These are phyloP conservation scores for Monochamus alternatus DNA, from an alignment of 2,888 invertebrate genomes.

Conservation along the genomic window DNA sequence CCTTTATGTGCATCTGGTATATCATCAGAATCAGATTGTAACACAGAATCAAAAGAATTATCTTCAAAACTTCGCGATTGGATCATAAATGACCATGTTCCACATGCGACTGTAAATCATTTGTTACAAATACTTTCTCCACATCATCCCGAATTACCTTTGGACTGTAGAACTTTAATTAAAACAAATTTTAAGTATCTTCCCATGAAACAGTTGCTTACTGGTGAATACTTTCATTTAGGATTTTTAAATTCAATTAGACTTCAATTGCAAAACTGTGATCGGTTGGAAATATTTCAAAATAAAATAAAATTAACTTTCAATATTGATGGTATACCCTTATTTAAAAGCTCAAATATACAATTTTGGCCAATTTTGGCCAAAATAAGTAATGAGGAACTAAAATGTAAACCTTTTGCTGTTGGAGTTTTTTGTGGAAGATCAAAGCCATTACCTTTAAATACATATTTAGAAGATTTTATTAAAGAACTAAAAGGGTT, in stretches of 20 bases:
- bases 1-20: slow-evolving; percentile 2
- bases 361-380: slow-evolving; percentile 15
- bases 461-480: slow-evolving; percentile 4
- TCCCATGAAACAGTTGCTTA: background rate
- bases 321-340: slow-evolving; percentile 3
- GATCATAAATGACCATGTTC: slow-evolving; percentile 2
- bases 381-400: background rate
- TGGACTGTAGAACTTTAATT: slow-evolving; percentile 16
- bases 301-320: background rate
- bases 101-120: background rate
- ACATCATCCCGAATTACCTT: background rate
- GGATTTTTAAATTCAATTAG: background rate
- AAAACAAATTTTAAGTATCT: background rate
- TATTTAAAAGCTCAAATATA: background rate
- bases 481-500: background rate
- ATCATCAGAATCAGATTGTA: slow-evolving; percentile 4
- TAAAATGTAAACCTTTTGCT: slow-evolving; percentile 7
- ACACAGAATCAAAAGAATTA: background rate
- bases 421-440: background rate
- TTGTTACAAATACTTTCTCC: slow-evolving; percentile 14
- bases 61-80: background rate
- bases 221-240: background rate
- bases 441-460: background rate
- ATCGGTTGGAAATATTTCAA: background rate
- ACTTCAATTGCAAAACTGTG: background rate